phyloP scores from a whole-genome alignment of 2,797 vertebrate species.

The Pogonophryne albipinna region DNA sequence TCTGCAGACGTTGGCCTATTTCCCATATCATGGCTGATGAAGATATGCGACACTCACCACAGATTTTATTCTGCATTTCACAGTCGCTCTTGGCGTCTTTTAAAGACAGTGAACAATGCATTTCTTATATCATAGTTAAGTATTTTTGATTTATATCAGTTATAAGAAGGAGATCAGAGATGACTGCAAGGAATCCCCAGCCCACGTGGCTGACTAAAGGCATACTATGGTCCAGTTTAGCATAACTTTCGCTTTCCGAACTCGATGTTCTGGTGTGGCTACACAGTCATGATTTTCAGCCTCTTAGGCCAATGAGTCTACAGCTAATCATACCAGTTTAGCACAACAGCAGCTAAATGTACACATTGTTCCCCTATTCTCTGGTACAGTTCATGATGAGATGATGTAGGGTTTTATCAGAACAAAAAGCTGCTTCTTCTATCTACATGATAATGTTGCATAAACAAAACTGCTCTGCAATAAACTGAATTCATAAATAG shows the following conservation, averaged over 20 bases:
- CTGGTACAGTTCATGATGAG: not conserved
- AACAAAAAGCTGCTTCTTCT: not conserved
- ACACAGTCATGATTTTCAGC: conserved; percentile 15
- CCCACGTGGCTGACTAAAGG: conserved; percentile 65
- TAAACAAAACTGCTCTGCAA: not conserved
- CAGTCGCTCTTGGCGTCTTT: fast-evolving
- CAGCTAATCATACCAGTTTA: conserved; percentile 14
- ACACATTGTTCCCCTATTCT: conserved; percentile 2
- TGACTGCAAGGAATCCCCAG: not conserved
- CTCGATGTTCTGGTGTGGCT: conserved; percentile 1
- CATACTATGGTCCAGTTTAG: conserved; percentile 28
- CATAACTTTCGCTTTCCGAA: conserved; percentile 26
- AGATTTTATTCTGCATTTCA: not conserved
- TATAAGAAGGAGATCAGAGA: not conserved
- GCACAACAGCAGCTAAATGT: not conserved
- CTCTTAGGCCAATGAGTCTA: not conserved
- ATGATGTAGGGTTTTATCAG: not conserved
- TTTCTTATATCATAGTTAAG: fast-evolving
- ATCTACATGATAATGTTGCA: not conserved
- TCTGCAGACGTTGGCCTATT: conserved; percentile 59
- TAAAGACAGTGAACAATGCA: not conserved
- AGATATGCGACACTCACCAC: conserved; percentile 7
- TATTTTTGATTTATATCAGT: not conserved
- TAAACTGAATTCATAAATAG: not conserved
- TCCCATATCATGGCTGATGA: conserved; percentile 55